Evolutionary conservation across 2,888 invertebrate genomes (phyloP).

Genomic region (Liopterus haemorrhoidalis): DNA sequence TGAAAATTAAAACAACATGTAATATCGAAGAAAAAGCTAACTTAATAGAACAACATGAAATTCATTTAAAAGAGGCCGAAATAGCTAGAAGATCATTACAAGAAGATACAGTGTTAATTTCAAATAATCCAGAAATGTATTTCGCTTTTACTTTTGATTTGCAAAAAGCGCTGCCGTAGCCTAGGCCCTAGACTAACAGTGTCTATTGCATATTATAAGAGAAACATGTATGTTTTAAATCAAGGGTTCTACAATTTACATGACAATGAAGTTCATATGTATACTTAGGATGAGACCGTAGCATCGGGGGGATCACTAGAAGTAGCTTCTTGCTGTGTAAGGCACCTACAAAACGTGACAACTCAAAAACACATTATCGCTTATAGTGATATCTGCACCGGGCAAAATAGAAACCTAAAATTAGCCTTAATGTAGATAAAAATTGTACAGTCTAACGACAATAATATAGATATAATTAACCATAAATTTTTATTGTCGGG

Average conservation of each 20-base stretch:
- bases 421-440: conserved; percentile 28
- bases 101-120: too few relatives aligned
- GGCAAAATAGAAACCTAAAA: conserved; percentile 30
- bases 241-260: conserved; percentile 35
- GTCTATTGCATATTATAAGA: conserved; percentile 34
- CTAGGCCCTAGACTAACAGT: conserved; percentile 30
- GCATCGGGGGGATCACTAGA: conserved; percentile 34
- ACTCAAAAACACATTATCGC: conserved; percentile 31
- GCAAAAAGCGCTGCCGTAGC: conserved; percentile 16
- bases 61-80: too few relatives aligned
- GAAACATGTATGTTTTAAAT: conserved; percentile 34
- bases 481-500: conserved; percentile 30
- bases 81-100: too few relatives aligned
- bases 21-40: conserved; percentile 33
- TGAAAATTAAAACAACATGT: conserved; percentile 30
- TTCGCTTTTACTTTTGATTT: conserved; percentile 13
- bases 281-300: conserved; percentile 35
- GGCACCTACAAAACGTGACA: conserved; percentile 30
- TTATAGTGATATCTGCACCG: too few relatives aligned
- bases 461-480: conserved; percentile 30
- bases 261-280: conserved; percentile 33
- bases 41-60: too few relatives aligned
- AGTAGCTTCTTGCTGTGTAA: conserved; percentile 31
- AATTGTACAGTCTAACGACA: conserved; percentile 28
- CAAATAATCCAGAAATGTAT: conserved; percentile 16